These are phyloP conservation scores for Heliothis virescens DNA, from an alignment of 1,140 invertebrate genomes.

Conservation along the genomic window DNA sequence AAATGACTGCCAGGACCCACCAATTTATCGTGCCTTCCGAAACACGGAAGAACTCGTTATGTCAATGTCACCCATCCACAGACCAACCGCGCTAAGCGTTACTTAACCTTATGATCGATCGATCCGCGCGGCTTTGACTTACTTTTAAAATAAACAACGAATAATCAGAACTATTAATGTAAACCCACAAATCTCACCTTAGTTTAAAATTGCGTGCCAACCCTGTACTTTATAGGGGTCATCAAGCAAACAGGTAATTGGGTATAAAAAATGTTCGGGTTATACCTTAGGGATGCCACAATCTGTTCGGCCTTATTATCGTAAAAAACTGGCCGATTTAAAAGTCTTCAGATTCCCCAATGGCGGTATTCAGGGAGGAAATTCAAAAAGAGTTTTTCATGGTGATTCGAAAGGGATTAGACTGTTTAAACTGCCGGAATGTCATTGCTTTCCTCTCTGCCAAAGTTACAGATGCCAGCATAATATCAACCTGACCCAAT, in stretches of 20 bases:
- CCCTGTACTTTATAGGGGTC: slow-evolving; percentile 32
- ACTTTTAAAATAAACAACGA: not conserved
- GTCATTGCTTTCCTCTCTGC: too few relatives aligned
- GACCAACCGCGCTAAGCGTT: too few relatives aligned
- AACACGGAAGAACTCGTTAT: too few relatives aligned
- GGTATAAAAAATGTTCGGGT: slow-evolving; percentile 41
- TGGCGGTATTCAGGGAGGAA: not conserved
- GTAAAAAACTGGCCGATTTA: slow-evolving; percentile 40
- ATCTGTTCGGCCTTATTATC: slow-evolving; percentile 46
- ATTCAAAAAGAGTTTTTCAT: slow-evolving; percentile 10
- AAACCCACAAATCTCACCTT: slow-evolving; percentile 17
- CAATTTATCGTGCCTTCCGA: too few relatives aligned
- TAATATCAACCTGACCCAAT: too few relatives aligned
- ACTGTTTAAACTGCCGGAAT: too few relatives aligned
- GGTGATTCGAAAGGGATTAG: not conserved
- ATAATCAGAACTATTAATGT: slow-evolving; percentile 3
- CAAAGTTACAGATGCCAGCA: too few relatives aligned
- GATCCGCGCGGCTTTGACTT: too few relatives aligned
- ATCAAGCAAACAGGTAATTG: slow-evolving; percentile 44
- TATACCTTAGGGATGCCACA: slow-evolving; percentile 44
- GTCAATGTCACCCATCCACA: too few relatives aligned
- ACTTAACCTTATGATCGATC: too few relatives aligned
- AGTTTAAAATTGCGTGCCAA: slow-evolving; percentile 23
- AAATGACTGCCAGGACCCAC: too few relatives aligned
- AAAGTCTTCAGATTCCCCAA: slow-evolving; percentile 37